Evolutionary conservation across 2,888 invertebrate species (phyloP), one percentile per base, ranked within the genome.

Genomic region (Spodoptera littoralis): DNA sequence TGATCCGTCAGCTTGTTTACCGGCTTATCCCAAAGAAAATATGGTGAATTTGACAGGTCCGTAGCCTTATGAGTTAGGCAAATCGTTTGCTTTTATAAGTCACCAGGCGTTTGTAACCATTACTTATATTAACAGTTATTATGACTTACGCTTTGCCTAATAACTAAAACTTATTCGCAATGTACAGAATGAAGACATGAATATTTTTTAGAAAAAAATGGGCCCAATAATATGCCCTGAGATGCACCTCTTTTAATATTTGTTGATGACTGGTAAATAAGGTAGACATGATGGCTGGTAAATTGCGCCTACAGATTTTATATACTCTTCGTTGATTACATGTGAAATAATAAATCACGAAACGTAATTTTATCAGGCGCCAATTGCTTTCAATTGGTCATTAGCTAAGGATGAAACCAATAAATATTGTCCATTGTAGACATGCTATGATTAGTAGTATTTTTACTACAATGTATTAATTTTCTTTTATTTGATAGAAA

Each of bases 341-440:
- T 27, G 42, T 30, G 42, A 42, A 18, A 42, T 36, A 36, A 12
- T 11, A 45, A 4, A 13, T 18, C 18, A 18, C 18, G 18, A 18
- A 18, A 18, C 18, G 18, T 18, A 18, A 18, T n/a, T 22, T 8
- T 5, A 47, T n/a, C 11, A 48, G 59, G 60, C 60, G 47, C n/a
- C 1, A 8, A 18, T n/a, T 6, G 27, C 27, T 27, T 27, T 27
- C 3, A 4, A 27, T 2, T 27, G 2, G 27, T 27, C 27, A 27
- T 3, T 27, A 27, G 27, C 27, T 27, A 4, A 27, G 27, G 27
- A 27, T 2, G 27, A 27, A 27, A 27, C 27, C 2, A 27, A 27
- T 3, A 27, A 27, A 27, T 2, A 27, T 18, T 18, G 18, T 18
- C 18, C 18, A 18, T 18, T 18, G 1, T 18, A 18, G 18, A 1